Evolutionary conservation across 1,140 invertebrate genomes (phyloP).

Genomic region (Ceratosolen solmsi): DNA sequence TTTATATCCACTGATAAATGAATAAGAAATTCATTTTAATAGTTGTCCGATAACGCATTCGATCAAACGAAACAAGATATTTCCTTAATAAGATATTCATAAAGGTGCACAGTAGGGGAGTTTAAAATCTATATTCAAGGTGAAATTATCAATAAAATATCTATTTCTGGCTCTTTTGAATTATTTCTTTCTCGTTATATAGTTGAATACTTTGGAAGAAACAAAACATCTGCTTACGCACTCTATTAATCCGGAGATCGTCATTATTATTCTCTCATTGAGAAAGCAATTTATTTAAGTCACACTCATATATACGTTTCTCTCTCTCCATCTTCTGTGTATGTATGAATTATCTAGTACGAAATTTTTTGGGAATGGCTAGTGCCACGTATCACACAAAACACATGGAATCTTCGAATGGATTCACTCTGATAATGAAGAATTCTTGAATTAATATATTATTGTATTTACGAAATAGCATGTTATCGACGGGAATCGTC

Average conservation of each 20-base stretch:
- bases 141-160: conserved; percentile 39
- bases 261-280: conserved; percentile 21
- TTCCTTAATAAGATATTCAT: not conserved
- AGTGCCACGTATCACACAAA: too few relatives aligned
- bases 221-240: not conserved
- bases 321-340: too few relatives aligned
- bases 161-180: conserved; percentile 20
- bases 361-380: too few relatives aligned
- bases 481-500: too few relatives aligned
- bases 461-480: too few relatives aligned
- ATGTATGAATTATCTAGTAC: too few relatives aligned
- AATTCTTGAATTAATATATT: too few relatives aligned
- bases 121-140: conserved; percentile 1
- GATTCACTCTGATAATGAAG: too few relatives aligned
- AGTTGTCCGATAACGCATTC: conserved; percentile 6
- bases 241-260: conserved; percentile 21
- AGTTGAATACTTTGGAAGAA: not conserved
- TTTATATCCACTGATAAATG: conserved; percentile 8
- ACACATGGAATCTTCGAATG: too few relatives aligned
- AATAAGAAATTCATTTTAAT: not conserved
- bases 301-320: too few relatives aligned
- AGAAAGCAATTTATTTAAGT: not conserved
- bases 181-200: not conserved
- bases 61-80: conserved; percentile 27
- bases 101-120: not conserved